A percentile compares a stretch with the other conserved stretches of the same genome.
Evolutionary conservation across 2,113 vertebrate genomes (phyloP).

Genomic region (Mus musculus): DNA sequence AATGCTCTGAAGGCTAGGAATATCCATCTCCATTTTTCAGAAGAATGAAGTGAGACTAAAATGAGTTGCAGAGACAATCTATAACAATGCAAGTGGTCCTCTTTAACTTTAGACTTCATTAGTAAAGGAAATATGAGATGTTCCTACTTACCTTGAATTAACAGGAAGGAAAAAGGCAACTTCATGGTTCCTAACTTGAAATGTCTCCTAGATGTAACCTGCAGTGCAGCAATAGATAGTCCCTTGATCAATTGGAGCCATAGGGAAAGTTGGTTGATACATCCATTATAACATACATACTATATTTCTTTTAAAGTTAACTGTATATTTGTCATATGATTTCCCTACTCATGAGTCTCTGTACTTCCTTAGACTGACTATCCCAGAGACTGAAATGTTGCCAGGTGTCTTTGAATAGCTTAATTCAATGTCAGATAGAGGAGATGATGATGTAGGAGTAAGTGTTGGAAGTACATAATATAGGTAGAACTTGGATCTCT

Average conservation of each 20-base stretch:
- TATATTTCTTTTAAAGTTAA: not conserved
- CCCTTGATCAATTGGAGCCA: not conserved
- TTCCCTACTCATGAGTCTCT: not conserved
- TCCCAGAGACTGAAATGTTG: not conserved
- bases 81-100: not conserved
- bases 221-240: not conserved
- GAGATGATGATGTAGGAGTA: not conserved
- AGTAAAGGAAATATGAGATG: not conserved
- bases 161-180: not conserved
- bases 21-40: slow-evolving; percentile 2
- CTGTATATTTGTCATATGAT: not conserved
- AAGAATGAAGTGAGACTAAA: slow-evolving; percentile 26
- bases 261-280: not conserved
- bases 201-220: not conserved
- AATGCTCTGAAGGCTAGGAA: not conserved
- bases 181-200: not conserved
- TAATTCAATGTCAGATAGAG: not conserved
- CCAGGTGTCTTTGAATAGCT: not conserved
- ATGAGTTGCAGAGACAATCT: not conserved
- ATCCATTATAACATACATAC: not conserved
- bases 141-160: not conserved
- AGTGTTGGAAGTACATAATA: not conserved
- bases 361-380: not conserved
- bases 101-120: slow-evolving; percentile 1
- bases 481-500: not conserved